Evolutionary conservation across 2,113 vertebrate species (phyloP).

Genomic region (Pongo pygmaeus): DNA sequence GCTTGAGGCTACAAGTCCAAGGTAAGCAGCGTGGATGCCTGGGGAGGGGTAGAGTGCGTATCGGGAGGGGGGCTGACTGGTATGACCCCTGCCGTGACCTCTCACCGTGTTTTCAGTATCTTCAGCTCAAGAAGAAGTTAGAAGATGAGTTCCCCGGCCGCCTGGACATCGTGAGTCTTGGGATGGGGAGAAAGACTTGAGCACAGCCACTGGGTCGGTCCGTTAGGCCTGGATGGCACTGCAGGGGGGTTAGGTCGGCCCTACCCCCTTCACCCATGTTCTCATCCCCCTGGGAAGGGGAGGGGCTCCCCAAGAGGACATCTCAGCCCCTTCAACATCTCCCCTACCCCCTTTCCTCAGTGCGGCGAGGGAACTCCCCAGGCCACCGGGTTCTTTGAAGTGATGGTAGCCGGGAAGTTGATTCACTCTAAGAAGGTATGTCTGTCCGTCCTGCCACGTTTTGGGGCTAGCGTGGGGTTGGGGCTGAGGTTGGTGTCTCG

Average conservation of each 20-base stretch:
- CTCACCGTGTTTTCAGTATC: conserved; percentile 61
- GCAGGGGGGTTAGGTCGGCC: background rate
- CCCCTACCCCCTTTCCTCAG: conserved; percentile 38
- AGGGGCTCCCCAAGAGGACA: background rate
- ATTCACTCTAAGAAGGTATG: conserved; percentile 84
- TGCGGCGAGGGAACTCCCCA: conserved; percentile 77
- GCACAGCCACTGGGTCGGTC: accelerated
- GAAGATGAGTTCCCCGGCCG: conserved; percentile 79
- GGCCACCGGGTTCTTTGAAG: conserved; percentile 83
- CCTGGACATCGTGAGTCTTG: conserved; percentile 79
- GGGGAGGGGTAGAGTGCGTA: background rate
- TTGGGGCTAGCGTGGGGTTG: accelerated
- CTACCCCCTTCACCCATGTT: accelerated
- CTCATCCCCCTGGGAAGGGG: background rate
- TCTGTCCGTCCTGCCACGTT: background rate
- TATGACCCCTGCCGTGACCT: background rate
- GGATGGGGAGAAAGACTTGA: accelerated
- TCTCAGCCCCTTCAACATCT: background rate
- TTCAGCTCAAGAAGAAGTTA: conserved; percentile 78
- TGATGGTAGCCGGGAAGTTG: conserved; percentile 77
- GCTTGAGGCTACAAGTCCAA: conserved; percentile 80
- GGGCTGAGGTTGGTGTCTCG: background rate
- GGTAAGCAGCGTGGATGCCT: conserved; percentile 23
- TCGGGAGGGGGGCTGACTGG: accelerated
- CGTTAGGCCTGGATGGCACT: background rate